Evolutionary conservation across 2,888 invertebrate species (phyloP).

Genomic region (Aromia moschata): DNA sequence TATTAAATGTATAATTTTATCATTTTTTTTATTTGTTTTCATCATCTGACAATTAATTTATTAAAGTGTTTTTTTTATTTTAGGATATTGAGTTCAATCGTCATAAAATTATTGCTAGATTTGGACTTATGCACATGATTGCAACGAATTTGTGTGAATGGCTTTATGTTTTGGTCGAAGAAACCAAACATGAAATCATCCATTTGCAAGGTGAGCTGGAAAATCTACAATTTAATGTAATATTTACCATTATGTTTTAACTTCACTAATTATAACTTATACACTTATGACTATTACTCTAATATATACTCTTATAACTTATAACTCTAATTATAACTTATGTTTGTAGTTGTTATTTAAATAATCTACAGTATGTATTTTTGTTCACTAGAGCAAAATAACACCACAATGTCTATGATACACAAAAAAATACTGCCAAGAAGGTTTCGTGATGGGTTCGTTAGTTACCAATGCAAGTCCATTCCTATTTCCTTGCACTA

Average conservation of each 20-base stretch:
- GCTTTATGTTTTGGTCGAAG: constrained; percentile 93
- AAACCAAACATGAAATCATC: constrained; percentile 91
- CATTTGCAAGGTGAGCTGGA: constrained; percentile 45
- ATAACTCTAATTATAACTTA: too few species aligned
- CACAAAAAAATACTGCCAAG: constrained; percentile 47
- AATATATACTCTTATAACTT: too few species aligned
- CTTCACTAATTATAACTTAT: too few species aligned
- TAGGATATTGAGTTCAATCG: constrained; percentile 91
- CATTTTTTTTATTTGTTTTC: too few species aligned
- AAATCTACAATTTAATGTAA: too few species aligned
- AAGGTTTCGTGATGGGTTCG: constrained; percentile 80
- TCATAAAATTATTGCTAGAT: constrained; percentile 88
- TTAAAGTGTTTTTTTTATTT: too few species aligned
- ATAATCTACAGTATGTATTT: too few species aligned
- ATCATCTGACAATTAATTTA: too few species aligned
- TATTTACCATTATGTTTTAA: too few species aligned
- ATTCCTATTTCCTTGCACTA: constrained; percentile 93
- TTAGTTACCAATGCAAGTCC: constrained; percentile 61
- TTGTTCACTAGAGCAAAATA: constrained; percentile 32
- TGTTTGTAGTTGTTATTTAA: too few species aligned
- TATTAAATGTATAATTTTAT: too few species aligned
- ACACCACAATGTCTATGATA: constrained; percentile 24
- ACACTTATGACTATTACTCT: too few species aligned
- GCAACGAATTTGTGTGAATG: constrained; percentile 98
- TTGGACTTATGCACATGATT: constrained; percentile 99